phyloP scores from a whole-genome alignment of 2,888 invertebrate species.

The Cantharis rufa region DNA sequence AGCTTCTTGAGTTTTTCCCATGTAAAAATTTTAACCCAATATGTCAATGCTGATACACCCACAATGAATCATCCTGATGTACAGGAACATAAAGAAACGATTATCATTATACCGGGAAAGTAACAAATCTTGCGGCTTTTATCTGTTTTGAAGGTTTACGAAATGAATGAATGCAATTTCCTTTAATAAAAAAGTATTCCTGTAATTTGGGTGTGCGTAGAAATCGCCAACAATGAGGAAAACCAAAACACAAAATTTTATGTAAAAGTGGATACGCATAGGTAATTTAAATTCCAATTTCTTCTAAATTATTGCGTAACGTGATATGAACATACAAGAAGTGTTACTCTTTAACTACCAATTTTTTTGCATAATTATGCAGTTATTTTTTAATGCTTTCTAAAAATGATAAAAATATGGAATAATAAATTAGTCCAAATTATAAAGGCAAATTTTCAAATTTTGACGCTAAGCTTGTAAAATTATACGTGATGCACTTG shows the following conservation, averaged over 20 bases:
- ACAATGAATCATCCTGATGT: not conserved
- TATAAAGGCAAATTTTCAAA: not conserved
- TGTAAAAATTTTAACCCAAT: not conserved
- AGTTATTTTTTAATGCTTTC: not conserved
- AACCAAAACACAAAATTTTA: not conserved
- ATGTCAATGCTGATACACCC: not conserved
- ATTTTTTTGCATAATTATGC: not conserved
- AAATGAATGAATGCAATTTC: not conserved
- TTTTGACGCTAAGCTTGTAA: not conserved
- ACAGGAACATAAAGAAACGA: not conserved
- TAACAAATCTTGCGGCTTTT: not conserved
- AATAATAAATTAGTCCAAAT: not conserved
- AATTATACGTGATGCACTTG: not conserved
- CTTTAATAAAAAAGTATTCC: not conserved
- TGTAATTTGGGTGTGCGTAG: not conserved
- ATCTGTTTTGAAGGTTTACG: not conserved
- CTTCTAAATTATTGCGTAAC: not conserved
- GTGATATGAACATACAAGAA: not conserved
- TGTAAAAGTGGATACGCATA: not conserved
- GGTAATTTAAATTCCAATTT: not conserved
- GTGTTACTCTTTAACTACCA: not conserved
- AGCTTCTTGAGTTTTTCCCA: not conserved
- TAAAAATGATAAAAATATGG: not conserved
- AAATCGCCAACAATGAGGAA: not conserved
- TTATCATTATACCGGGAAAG: not conserved